Percentiles rank a stretch among this genome's conserved stretches.
phyloP scores from a whole-genome alignment of 2,113 vertebrate species.

The Peromyscus polionotus region DNA sequence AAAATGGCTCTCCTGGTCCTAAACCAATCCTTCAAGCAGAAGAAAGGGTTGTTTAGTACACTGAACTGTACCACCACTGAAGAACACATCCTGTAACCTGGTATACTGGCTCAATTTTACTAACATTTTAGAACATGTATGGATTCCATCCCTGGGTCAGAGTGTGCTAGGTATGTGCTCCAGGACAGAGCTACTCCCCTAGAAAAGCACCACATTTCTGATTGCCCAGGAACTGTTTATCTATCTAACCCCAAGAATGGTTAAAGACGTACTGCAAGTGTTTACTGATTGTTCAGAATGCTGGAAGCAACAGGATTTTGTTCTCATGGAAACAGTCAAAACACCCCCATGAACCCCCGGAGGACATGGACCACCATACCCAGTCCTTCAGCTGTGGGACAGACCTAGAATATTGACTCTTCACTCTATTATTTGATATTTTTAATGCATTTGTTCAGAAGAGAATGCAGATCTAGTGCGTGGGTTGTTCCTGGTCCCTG shows the following conservation, averaged over 20 bases:
- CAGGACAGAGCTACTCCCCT: not conserved
- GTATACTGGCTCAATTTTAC: fast-evolving
- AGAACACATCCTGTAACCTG: fast-evolving
- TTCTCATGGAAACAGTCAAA: not conserved
- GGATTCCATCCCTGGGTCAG: not conserved
- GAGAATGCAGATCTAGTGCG: no score
- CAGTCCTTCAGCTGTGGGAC: no score
- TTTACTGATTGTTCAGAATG: no score
- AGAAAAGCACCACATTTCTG: not conserved
- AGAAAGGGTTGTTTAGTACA: not conserved
- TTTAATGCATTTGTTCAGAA: not conserved
- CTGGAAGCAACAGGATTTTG: not conserved
- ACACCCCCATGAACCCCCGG: not conserved
- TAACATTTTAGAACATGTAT: not conserved
- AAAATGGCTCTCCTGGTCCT: not conserved
- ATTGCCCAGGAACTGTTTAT: not conserved
- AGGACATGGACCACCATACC: no score
- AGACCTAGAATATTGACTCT: not conserved
- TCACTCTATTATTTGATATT: not conserved
- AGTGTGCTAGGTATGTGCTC: not conserved
- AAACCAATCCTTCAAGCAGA: not conserved
- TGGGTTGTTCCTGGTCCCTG: no score
- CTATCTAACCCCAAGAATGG: not conserved
- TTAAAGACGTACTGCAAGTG: fast-evolving
- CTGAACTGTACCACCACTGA: not conserved